Evolutionary conservation across 2,113 vertebrate genomes (phyloP), one percentile per base, ranked within the genome.

Genomic region (Gymnogyps californianus): DNA sequence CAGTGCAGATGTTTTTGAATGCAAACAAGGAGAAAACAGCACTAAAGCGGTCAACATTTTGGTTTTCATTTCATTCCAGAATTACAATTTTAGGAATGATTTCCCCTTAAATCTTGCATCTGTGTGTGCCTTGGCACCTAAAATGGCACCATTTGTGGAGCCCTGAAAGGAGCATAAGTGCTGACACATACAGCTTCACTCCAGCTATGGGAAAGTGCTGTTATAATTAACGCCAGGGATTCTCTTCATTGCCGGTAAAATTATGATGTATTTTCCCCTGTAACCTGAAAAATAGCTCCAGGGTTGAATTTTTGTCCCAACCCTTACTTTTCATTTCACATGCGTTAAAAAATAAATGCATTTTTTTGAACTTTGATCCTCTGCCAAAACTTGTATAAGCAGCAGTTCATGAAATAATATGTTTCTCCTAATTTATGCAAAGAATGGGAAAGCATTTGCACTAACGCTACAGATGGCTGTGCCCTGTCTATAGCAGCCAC

Each of bases 341-440:
- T 21, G 11, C 1, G 2, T 75, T 82, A 76, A 86, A 79, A 92
- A 94, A 81, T 26, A 89, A 96, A 81, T 26, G 58, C 13, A 4
- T 61, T 21, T 80, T n/a, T 86, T 78, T 84, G 11, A 89, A 92
- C 65, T 91, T 80, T 3, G 2, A 66, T 95, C 70, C 46, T 91
- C 65, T 93, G 87, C 83, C 3, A 57, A 79, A 93, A 80, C 70
- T 93, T 46, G 16, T 65, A 32, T 77, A 91, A 85, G 82, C 62
- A 85, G 77, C 91, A 91, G 61, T 77, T 93, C 67, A 79, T 70
- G 31, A 89, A 94, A 96, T 93, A 94, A 74, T 87, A 90, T 13
- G 61, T 95, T 96, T 84, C 61, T 87, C 72, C 61, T 92, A 92
- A 94, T 95, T 94, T 95, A 93, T 95, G 94, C 77, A 54, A 96